Conservation (phyloP, 1,140 invertebrate genomes). For the Eumaeus atala region DNA sequence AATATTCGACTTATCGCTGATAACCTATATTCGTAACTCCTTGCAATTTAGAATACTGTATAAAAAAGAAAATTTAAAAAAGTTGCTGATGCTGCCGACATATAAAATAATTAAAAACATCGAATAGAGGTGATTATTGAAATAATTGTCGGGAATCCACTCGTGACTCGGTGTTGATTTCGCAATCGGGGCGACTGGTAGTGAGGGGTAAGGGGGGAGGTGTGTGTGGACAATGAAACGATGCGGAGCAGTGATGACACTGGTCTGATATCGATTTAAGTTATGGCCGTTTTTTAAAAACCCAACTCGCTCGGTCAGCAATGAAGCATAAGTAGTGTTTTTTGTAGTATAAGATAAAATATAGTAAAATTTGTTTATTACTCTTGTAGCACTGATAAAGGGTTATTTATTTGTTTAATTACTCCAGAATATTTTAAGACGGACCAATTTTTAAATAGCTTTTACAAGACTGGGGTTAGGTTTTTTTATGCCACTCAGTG, state of each 20-base stretch:
- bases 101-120: slow-evolving; percentile 2
- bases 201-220: background rate
- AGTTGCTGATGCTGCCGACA: too few relatives aligned
- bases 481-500: too few relatives aligned
- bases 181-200: background rate
- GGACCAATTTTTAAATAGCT: too few relatives aligned
- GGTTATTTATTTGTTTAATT: background rate
- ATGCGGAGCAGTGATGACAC: slow-evolving; percentile 1
- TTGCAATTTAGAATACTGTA: too few relatives aligned
- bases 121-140: slow-evolving; percentile 2
- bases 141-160: slow-evolving; percentile 3
- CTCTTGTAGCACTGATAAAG: background rate
- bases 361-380: slow-evolving; percentile 3
- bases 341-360: background rate
- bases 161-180: slow-evolving; percentile 3
- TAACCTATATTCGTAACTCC: too few relatives aligned
- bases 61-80: too few relatives aligned
- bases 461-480: too few relatives aligned
- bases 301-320: background rate
- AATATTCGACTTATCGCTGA: too few relatives aligned
- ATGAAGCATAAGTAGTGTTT: background rate
- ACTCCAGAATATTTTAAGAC: too few relatives aligned
- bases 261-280: background rate
- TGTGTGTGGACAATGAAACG: background rate
- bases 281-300: slow-evolving; percentile 6